These are phyloP conservation scores for Virgularia gustaviana DNA, from an alignment of 92 coral and sea anemone genomes.

Conservation along the genomic window DNA sequence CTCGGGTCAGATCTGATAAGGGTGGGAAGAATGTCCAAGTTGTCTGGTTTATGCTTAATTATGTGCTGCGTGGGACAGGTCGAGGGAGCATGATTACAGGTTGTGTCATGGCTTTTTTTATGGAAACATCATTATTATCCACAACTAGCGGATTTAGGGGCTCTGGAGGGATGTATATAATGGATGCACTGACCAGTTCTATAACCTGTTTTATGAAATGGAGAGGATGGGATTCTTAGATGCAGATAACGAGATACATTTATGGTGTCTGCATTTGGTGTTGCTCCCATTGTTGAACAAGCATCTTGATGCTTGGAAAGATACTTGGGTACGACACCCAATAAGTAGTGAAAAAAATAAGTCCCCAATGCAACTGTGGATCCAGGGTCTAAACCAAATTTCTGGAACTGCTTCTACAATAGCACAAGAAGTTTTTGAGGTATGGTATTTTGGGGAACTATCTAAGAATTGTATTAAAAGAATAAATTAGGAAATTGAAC, in stretches of 20 bases:
- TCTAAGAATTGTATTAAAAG: too few relatives aligned
- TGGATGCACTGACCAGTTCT: neutral
- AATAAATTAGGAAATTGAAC: too few relatives aligned
- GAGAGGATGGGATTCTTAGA: neutral
- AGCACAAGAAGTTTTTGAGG: neutral
- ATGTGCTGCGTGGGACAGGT: constrained; percentile 2
- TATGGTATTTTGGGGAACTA: neutral
- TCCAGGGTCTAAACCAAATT: neutral
- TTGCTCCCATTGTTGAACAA: neutral
- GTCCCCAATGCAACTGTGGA: neutral
- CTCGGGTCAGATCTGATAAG: too few relatives aligned
- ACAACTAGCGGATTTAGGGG: neutral
- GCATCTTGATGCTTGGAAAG: neutral
- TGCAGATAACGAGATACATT: neutral
- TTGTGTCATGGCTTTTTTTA: neutral
- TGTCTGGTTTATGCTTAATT: constrained; percentile 15
- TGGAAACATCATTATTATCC: neutral
- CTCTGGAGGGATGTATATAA: neutral
- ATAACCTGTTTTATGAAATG: neutral
- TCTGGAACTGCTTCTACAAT: neutral
- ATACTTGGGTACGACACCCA: neutral
- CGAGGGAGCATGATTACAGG: constrained; percentile 17
- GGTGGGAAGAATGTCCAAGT: constrained; percentile 21
- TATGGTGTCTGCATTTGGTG: neutral
- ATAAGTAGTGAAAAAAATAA: neutral